Conservation (phyloP, 2,797 vertebrate species). For the Ara ararauna region DNA sequence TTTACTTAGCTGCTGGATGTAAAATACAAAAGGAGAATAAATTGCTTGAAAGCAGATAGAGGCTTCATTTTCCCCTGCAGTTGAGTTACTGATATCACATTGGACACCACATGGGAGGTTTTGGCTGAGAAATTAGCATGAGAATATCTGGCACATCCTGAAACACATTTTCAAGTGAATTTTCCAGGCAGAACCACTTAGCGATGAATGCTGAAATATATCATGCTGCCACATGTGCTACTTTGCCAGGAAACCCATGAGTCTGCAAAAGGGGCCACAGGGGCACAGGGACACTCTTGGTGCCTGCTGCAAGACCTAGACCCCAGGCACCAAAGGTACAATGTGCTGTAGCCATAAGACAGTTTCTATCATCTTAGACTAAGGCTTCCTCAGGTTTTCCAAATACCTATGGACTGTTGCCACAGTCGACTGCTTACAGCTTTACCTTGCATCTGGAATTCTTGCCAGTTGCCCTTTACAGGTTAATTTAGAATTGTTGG, state of each 20-base stretch:
- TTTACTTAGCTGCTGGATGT: constrained; percentile 57
- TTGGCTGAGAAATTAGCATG: constrained; percentile 67
- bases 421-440: not conserved
- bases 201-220: constrained; percentile 52
- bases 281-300: not conserved
- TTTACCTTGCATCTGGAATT: not conserved
- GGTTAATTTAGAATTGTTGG: not conserved
- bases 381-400: not conserved
- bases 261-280: not conserved
- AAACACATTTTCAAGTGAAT: constrained; percentile 61
- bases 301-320: not conserved
- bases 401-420: not conserved
- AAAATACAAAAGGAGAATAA: constrained; percentile 59
- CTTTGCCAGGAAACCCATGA: not conserved
- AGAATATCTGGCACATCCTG: constrained; percentile 62
- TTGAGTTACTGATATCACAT: constrained; percentile 49
- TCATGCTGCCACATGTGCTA: not conserved
- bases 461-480: not conserved
- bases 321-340: not conserved
- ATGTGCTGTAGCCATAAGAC: not conserved
- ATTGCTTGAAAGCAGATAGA: constrained; percentile 58
- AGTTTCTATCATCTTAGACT: not conserved
- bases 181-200: constrained; percentile 68
- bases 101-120: constrained; percentile 62
- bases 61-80: constrained; percentile 45